Evolutionary conservation across 2,888 invertebrate species (phyloP).

Genomic region (Drosophila barbarae): DNA sequence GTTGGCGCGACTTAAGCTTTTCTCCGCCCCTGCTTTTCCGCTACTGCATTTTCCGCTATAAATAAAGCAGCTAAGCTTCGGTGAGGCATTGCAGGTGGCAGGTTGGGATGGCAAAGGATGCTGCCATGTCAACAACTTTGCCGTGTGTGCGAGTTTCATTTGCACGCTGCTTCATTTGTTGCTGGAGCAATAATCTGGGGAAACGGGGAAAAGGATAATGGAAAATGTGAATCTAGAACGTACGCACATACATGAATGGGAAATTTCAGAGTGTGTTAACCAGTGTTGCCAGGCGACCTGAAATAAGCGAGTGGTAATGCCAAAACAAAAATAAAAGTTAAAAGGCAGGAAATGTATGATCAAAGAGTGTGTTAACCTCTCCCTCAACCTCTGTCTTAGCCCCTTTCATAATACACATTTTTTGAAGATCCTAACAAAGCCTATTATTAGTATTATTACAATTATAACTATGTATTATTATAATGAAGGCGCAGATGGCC

Average conservation of each 20-base stretch:
- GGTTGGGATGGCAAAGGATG: conserved; percentile 1
- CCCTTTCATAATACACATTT: too few relatives aligned
- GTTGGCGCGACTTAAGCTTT: conserved; percentile 32
- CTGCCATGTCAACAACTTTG: conserved; percentile 59
- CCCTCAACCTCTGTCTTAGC: too few relatives aligned
- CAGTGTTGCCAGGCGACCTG: conserved; percentile 2
- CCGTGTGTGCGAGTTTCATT: conserved; percentile 57
- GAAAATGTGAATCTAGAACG: background rate
- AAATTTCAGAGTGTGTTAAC: background rate
- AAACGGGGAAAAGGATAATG: conserved; percentile 40
- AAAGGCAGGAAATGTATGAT: background rate
- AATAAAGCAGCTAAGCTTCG: conserved; percentile 59
- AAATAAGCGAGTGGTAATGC: background rate
- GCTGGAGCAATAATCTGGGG: conserved; percentile 11
- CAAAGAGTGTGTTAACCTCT: background rate
- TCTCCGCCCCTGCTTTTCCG: background rate
- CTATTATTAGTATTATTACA: too few relatives aligned
- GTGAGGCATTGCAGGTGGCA: conserved; percentile 2
- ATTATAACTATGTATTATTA: too few relatives aligned
- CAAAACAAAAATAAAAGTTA: background rate
- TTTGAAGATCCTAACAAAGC: too few relatives aligned
- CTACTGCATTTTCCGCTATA: conserved; percentile 59
- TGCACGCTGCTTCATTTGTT: conserved; percentile 58
- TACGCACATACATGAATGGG: background rate
- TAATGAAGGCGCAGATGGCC: background rate